Evolutionary conservation across 92 coral and sea anemone genomes (phyloP).

Genomic region (Nematostella vectensis): DNA sequence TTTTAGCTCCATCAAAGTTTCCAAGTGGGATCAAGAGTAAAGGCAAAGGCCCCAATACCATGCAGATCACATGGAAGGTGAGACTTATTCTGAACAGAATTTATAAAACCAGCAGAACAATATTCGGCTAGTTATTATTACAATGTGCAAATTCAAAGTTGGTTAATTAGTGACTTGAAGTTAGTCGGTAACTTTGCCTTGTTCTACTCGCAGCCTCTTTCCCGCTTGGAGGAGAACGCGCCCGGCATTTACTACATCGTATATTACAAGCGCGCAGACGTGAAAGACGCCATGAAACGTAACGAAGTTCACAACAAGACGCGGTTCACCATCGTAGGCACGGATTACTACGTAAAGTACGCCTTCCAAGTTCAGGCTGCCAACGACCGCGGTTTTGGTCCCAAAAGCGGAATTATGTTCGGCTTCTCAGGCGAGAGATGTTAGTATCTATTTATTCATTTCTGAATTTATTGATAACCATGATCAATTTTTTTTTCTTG

Average conservation of each 20-base stretch:
- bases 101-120: not conserved
- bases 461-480: too few relatives aligned
- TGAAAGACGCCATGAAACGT: conserved; percentile 37
- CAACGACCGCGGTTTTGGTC: conserved; percentile 80
- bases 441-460: conserved; percentile 22
- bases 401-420: conserved; percentile 56
- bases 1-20: conserved; percentile 37
- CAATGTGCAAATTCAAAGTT: too few relatives aligned
- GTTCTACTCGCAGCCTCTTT: conserved; percentile 44
- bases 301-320: conserved; percentile 53
- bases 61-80: conserved; percentile 81
- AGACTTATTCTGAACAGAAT: too few relatives aligned
- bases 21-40: conserved; percentile 49
- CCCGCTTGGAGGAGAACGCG: conserved; percentile 65
- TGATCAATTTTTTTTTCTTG: too few relatives aligned
- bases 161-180: too few relatives aligned
- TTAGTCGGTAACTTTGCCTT: too few relatives aligned
- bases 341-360: conserved; percentile 59
- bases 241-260: conserved; percentile 80
- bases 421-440: conserved; percentile 93
- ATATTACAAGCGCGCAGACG: conserved; percentile 58
- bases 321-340: conserved; percentile 35
- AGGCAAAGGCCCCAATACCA: conserved; percentile 56
- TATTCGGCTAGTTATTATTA: too few relatives aligned
- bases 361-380: conserved; percentile 86